A percentile compares a stretch with the other conserved stretches of the same genome.
Evolutionary conservation across 2,888 invertebrate species (phyloP).

Genomic region (Drosophila cracens): DNA sequence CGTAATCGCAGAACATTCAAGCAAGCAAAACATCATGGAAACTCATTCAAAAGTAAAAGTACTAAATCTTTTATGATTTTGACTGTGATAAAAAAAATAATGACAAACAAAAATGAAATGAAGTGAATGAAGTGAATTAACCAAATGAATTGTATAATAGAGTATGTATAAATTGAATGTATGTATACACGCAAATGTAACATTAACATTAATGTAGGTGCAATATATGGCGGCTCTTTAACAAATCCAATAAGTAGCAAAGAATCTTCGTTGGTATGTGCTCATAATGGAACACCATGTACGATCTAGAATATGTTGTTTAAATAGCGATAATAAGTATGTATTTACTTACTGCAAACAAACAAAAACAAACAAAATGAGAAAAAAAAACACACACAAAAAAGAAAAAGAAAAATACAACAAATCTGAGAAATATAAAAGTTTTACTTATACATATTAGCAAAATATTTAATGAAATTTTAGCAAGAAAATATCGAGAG

Average conservation of each 20-base stretch:
- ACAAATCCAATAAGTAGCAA: slow-evolving; percentile 53
- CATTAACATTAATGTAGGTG: slow-evolving; percentile 63
- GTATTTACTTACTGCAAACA: slow-evolving; percentile 45
- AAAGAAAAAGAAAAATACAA: slow-evolving; percentile 17
- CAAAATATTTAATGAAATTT: slow-evolving; percentile 79
- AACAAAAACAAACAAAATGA: slow-evolving; percentile 13
- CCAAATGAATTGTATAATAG: slow-evolving; percentile 64
- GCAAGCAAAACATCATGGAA: slow-evolving; percentile 70
- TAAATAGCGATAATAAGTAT: slow-evolving; percentile 51
- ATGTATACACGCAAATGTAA: slow-evolving; percentile 63
- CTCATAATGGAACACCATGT: slow-evolving; percentile 48
- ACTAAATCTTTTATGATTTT: slow-evolving; percentile 85
- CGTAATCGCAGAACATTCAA: slow-evolving; percentile 65
- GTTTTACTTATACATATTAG: slow-evolving; percentile 81
- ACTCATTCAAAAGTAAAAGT: slow-evolving; percentile 82
- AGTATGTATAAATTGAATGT: slow-evolving; percentile 65
- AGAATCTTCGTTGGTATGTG: slow-evolving; percentile 48
- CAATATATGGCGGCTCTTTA: slow-evolving; percentile 52
- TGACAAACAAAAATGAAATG: slow-evolving; percentile 63
- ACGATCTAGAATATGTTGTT: slow-evolving; percentile 60
- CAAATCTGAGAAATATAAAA: slow-evolving; percentile 42
- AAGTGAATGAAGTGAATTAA: slow-evolving; percentile 43
- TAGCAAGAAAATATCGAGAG: slow-evolving; percentile 64
- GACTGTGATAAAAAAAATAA: slow-evolving; percentile 85
- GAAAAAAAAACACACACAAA: slow-evolving; percentile 8